Percentiles rank a stretch among this genome's conserved stretches.
These are phyloP conservation scores for Atractosteus spatula DNA, from an alignment of 2,113 vertebrate species.

Conservation along the genomic window DNA sequence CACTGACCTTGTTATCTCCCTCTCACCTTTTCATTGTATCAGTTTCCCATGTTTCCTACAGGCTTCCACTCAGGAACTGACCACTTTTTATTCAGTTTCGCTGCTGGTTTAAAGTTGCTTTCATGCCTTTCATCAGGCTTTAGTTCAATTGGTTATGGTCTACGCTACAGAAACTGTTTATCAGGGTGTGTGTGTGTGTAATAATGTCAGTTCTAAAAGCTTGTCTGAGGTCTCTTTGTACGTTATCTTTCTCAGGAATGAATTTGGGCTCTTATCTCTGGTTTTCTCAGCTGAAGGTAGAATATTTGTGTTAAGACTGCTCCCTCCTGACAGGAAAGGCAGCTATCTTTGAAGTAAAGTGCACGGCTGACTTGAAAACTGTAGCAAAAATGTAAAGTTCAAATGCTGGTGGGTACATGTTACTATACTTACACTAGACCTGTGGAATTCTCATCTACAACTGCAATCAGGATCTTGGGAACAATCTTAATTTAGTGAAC, in stretches of 20 bases:
- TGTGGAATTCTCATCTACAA: background rate
- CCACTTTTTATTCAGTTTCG: too few species aligned
- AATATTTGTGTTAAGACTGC: constrained; percentile 41
- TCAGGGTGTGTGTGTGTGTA: constrained; percentile 28
- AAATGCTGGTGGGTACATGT: constrained; percentile 52
- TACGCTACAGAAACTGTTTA: constrained; percentile 50
- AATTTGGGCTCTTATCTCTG: constrained; percentile 43
- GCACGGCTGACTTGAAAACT: constrained; percentile 43
- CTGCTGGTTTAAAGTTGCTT: constrained; percentile 26
- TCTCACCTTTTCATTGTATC: too few species aligned
- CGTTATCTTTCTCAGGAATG: constrained; percentile 51
- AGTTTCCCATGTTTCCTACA: too few species aligned
- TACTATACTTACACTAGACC: constrained; percentile 14
- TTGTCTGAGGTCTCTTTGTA: constrained; percentile 26
- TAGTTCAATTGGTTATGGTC: constrained; percentile 51
- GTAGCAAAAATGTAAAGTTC: constrained; percentile 46
- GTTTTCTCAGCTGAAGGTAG: constrained; percentile 30
- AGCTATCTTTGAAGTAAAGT: constrained; percentile 52
- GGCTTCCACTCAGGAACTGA: too few species aligned
- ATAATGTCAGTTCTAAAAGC: constrained; percentile 1
- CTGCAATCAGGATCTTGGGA: background rate
- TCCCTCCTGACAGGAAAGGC: constrained; percentile 32
- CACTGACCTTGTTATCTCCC: too few species aligned
- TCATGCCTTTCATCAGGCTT: constrained; percentile 60
- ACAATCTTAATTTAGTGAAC: background rate